These are phyloP conservation scores for Amblyteles armatorius DNA, from an alignment of 2,888 invertebrate genomes.

Conservation along the genomic window DNA sequence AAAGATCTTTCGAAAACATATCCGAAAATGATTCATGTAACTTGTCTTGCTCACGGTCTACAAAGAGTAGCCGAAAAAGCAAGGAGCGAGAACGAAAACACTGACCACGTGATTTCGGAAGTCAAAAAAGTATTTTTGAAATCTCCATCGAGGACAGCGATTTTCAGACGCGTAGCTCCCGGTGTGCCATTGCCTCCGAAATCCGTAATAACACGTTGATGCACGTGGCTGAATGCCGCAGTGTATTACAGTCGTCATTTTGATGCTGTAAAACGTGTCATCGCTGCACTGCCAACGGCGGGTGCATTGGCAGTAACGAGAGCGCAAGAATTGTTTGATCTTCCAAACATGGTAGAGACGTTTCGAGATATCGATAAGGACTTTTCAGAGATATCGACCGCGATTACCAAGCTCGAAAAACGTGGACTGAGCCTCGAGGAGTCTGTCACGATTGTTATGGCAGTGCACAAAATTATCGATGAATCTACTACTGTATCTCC, in stretches of 20 bases:
- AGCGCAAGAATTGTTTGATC: too few species aligned
- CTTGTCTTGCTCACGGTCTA: slow-evolving; percentile 30
- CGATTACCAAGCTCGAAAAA: too few species aligned
- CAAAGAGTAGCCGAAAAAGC: slow-evolving; percentile 27
- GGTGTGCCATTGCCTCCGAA: slow-evolving; percentile 17
- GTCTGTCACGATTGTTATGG: too few species aligned
- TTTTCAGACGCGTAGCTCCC: slow-evolving; percentile 4
- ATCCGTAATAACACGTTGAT: slow-evolving; percentile 14
- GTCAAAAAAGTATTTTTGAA: slow-evolving; percentile 31
- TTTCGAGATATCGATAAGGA: too few species aligned
- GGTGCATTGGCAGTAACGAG: too few species aligned
- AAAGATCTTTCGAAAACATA: slow-evolving; percentile 2
- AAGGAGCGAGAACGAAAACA: not conserved
- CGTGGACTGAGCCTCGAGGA: too few species aligned
- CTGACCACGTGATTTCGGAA: slow-evolving; percentile 4
- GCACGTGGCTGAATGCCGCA: slow-evolving; percentile 16
- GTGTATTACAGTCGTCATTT: not conserved
- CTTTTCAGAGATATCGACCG: too few species aligned
- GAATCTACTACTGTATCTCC: too few species aligned
- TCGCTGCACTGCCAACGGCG: too few species aligned
- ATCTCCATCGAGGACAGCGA: slow-evolving; percentile 4
- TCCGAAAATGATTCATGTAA: slow-evolving; percentile 24
- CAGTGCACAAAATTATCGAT: too few species aligned
- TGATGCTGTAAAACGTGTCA: too few species aligned
- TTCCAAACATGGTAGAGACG: too few species aligned